Percentiles rank a stretch among this genome's conserved stretches.
Conservation (phyloP, 2,113 vertebrate species). For the Neomonachus schauinslandi region DNA sequence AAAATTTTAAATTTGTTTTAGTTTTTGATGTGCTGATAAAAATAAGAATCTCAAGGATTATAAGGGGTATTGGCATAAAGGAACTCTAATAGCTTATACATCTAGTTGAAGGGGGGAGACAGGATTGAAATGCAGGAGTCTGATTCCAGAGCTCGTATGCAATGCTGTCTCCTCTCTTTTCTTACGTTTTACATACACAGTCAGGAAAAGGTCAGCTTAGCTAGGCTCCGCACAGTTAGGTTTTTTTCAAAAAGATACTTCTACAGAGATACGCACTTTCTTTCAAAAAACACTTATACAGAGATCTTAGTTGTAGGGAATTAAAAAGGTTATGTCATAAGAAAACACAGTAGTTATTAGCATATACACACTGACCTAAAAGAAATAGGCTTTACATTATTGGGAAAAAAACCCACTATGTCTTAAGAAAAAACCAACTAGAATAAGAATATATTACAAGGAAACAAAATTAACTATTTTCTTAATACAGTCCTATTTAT, state of each 20-base stretch:
- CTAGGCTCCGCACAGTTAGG: background rate
- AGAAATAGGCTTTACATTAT: slow-evolving; percentile 14
- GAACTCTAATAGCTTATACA: background rate
- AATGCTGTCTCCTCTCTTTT: background rate
- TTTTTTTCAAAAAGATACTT: slow-evolving; percentile 33
- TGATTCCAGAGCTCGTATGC: background rate
- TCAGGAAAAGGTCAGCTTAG: background rate
- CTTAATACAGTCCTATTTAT: background rate
- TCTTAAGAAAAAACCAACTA: slow-evolving; percentile 4
- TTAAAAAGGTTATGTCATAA: background rate
- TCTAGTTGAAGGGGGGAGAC: background rate
- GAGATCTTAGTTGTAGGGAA: background rate
- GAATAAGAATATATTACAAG: background rate
- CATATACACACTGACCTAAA: background rate
- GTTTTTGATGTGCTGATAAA: slow-evolving; percentile 36
- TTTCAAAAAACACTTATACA: background rate
- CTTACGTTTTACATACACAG: background rate
- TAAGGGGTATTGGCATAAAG: background rate
- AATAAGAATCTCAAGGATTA: background rate
- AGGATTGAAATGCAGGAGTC: background rate
- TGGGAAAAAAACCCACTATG: background rate
- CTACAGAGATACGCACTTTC: background rate
- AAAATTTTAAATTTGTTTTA: slow-evolving; percentile 25
- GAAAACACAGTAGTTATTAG: background rate
- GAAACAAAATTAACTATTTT: slow-evolving; percentile 33